Base-by-base conservation (phyloP, 2,797 vertebrate genomes). In the Scomberomorus guttatus region DNA sequence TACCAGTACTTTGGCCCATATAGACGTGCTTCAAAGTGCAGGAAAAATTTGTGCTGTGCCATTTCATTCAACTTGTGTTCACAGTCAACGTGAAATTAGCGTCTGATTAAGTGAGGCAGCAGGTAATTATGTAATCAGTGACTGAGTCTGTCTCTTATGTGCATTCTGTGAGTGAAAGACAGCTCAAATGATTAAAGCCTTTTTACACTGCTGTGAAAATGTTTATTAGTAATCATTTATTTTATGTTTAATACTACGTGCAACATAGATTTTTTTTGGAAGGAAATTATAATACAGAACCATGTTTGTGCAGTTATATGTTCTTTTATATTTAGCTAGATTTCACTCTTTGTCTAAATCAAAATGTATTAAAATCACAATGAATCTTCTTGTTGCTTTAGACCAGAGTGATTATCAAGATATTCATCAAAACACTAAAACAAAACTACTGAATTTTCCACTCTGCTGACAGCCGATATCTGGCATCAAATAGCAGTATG, bases 101-200 rank as follows among this genome's bases (percentile, higher is more conserved):
- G 2, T 65, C 62, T 80, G 73, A 87, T 84, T 81, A 67, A 86
- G 62, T 57, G 72, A 77, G 32, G 54, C 71, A 66, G 82, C 60
- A 52, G 71, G 50, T 83, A 85, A 88, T 84, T 79, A 84, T 88
- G 77, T 68, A 82, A 89, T 84, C 81, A 85, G 75, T 62, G 69
- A 65, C 62, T 72, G 32, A 32, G 12, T 63, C 57, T 56, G 37
- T 58, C 75, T 61, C 54, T 55, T 46, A 51, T 65, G 58, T 73
- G 64, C 48, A 63, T 59, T 81, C 24, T 61, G 55, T 62, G 66
- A 66, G 52, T 58, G 42, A 55, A 75, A 39, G 20, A 58, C 9
- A 55, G 54, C 22, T 55, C 54, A 55, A 2, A 55, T 25, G 24
- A 25, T 50, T 50, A 20, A 50, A 34, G 48, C 4, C 13, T 9